Base-by-base conservation (phyloP, 2,797 vertebrate genomes). In the Jordanella pulchra region DNA sequence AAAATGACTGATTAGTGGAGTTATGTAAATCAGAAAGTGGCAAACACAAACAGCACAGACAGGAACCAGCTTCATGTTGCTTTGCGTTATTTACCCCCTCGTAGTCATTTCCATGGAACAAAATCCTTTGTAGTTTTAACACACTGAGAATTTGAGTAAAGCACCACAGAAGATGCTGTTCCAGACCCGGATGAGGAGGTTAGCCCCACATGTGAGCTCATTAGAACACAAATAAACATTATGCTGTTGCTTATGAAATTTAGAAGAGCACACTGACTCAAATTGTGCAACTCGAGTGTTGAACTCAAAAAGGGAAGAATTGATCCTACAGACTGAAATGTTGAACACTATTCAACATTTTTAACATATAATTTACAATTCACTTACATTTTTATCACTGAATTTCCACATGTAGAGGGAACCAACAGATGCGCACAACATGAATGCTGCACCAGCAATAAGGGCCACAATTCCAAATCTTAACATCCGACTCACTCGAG, bases 331-430 rank as follows among this genome's bases (percentile, higher is more conserved):
- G 27, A 48, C 18, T 48, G 64, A 72, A 72, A 61, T 64, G 15
- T 28, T 30, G 65, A 18, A 71, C 58, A 14, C 23, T 61, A 23
- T 18, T 65, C 78, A 18, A 67, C 50, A 67, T 58, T 72, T 79
- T 72, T 25, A 71, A 64, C 48, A 71, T 65, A 32, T 63, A 23
- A 48, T 44, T 32, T n/a, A 30, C 23, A 63, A 42, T 63, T 63
- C 70, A 81, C 97, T 95, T 95, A 97, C 96, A 85, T 97, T 95
- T 90, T 90, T 94, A 84, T 96, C 94, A 6, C 89, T 93, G 81
- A 88, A 93, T 91, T 97, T 98, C 97, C 96, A 97, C 90, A 96
- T 95, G 93, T 95, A 96, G 87, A 97, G 95, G 73, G 95, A 95
- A 35, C 95, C 96, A 74, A 96, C 90, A 72, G 95, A 95, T n/a